Base-by-base conservation (phyloP, 1,140 invertebrate genomes). In the Zophobas morio region DNA sequence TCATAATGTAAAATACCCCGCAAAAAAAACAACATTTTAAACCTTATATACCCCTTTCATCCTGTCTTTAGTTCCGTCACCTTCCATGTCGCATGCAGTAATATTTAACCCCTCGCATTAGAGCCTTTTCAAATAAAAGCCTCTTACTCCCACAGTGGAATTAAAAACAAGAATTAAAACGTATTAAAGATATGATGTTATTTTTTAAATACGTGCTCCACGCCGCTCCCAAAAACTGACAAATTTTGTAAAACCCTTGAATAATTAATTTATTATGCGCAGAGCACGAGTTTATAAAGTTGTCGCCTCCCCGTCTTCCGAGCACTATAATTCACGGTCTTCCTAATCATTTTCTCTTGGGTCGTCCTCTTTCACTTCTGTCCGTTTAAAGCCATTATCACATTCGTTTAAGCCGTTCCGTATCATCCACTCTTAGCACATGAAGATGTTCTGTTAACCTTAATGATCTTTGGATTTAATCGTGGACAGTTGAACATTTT, bases 201-300 rank as follows among this genome's bases (percentile, higher is more conserved):
- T 60, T 60, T 60, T 60, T 60, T 60, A 39, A 60, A 60, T 46
- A 46, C 34, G 34, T 36, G 36, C 6, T 36, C 56, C 2, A 37
- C 56, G 35, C 37, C 20, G 56, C 37, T 39, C 36, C 5, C 56
- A 60, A 60, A 60, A 60, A 60, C 34, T 60, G 56, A 60, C 56
- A 60, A 60, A 60, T 60, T 60, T 35, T 60, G 34, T 39, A 60
- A 60, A 35, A 8, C 36, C 37, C 56, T 36, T 36, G 56, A 32
- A 36, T 60, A 60, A 60, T 60, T 60, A 60, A 60, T 60, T 60
- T 60, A 60, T 60, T 60, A 60, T 60, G 37, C 56, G 37, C 60
- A 66, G 37, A 4, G 60, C 60, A 40, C 39, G 60, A 66, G 8
- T 42, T 42, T n/a, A 66, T 66, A 66, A 66, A 66, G n/a, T 66